Percentiles rank a stretch among this genome's conserved stretches.
Evolutionary conservation across 2,888 invertebrate genomes (phyloP).

Genomic region (Artemia sinica): DNA sequence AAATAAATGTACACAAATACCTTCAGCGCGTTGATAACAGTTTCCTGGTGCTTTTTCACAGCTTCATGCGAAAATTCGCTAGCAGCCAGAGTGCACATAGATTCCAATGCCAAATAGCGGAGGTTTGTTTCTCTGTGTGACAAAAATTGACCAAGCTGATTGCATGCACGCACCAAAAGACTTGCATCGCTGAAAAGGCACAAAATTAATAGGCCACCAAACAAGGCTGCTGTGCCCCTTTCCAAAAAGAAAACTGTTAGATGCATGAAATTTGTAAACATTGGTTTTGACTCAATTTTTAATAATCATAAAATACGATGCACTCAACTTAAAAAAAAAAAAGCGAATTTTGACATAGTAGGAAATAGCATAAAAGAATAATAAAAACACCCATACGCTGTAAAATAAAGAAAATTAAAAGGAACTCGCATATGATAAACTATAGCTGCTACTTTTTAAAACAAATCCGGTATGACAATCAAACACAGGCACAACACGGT

Average conservation of each 20-base stretch:
- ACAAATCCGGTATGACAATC: too few species aligned
- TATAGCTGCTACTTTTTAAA: too few species aligned
- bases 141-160: constrained; percentile 94
- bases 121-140: constrained; percentile 94
- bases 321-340: too few species aligned
- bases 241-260: constrained; percentile 14
- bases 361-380: too few species aligned
- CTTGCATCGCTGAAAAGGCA: constrained; percentile 59
- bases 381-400: too few species aligned
- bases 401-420: too few species aligned
- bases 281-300: not conserved
- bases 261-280: not conserved
- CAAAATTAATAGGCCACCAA: constrained; percentile 15
- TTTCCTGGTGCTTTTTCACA: constrained; percentile 98
- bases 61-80: constrained; percentile 99
- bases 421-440: too few species aligned
- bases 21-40: constrained; percentile 94
- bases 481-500: too few species aligned
- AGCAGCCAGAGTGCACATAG: constrained; percentile 96
- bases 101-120: constrained; percentile 90
- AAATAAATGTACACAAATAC: constrained; percentile 30
- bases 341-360: too few species aligned
- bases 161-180: constrained; percentile 89
- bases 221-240: constrained; percentile 4
- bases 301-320: too few species aligned